A percentile compares a stretch with the other conserved stretches of the same genome.
Conservation (phyloP, 2,113 vertebrate genomes). For the Pomatorhinus ruficollis region DNA sequence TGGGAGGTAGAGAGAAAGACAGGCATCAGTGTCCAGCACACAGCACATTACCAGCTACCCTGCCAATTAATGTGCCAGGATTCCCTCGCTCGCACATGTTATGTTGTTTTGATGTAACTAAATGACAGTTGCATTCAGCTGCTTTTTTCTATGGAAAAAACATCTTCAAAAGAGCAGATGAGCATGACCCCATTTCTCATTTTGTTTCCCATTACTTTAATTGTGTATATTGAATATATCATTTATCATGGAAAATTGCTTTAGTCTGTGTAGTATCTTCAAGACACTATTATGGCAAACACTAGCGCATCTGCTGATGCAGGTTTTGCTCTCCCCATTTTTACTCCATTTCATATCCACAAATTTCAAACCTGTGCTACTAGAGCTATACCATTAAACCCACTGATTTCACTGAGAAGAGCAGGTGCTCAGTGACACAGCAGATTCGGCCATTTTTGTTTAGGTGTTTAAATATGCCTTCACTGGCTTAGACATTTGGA, state of each 20-base stretch:
- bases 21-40: constrained; percentile 8
- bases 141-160: constrained; percentile 62
- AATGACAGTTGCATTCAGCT: constrained; percentile 59
- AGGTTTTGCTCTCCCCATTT: not conserved
- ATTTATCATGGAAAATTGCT: constrained; percentile 52
- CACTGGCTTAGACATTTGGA: constrained; percentile 31
- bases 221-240: constrained; percentile 34
- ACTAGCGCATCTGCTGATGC: not conserved
- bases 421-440: not conserved
- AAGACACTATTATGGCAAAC: constrained; percentile 21
- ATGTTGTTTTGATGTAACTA: constrained; percentile 56
- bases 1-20: not conserved
- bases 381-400: not conserved
- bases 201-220: constrained; percentile 65
- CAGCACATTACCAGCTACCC: constrained; percentile 24
- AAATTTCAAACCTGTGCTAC: not conserved
- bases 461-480: constrained; percentile 22
- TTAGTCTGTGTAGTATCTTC: constrained; percentile 62
- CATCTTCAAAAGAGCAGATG: constrained; percentile 61
- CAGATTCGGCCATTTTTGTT: not conserved
- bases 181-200: constrained; percentile 33
- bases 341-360: not conserved
- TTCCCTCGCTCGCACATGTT: constrained; percentile 43
- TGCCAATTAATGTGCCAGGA: constrained; percentile 60
- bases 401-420: not conserved